A percentile compares a stretch with the other conserved stretches of the same genome.
phyloP scores from a whole-genome alignment of 2,797 vertebrate genomes.

The Molossus alvarezi region DNA sequence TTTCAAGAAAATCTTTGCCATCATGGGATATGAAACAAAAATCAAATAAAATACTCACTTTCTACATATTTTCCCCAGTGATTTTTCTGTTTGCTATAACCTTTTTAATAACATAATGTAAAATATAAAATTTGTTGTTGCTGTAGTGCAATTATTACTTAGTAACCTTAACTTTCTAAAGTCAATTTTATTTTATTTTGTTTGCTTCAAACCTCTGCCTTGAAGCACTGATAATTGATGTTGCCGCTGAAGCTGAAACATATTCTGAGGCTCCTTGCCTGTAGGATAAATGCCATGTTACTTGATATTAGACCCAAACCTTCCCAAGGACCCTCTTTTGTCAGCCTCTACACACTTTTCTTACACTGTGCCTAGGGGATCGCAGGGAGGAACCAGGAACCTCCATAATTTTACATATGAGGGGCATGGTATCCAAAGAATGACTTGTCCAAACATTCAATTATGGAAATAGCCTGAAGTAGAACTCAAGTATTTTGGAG shows the following conservation, averaged over 20 bases:
- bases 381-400: neutral
- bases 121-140: neutral
- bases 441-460: neutral
- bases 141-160: neutral
- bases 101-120: neutral
- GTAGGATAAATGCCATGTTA: neutral
- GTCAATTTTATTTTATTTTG: neutral
- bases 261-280: neutral
- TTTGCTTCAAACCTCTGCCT: neutral
- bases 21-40: neutral
- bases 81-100: constrained; percentile 23
- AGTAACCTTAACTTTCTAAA: neutral
- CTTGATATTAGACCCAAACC: neutral
- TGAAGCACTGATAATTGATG: neutral
- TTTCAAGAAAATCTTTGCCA: neutral
- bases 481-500: neutral
- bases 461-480: neutral
- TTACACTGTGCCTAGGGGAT: neutral
- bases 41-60: neutral
- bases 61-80: neutral
- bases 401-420: neutral
- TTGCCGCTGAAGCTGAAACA: neutral
- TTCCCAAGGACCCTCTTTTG: neutral
- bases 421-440: neutral
- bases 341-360: neutral